A percentile compares a stretch with the other conserved stretches of the same genome.
Evolutionary conservation across 37 sponge, comb jelly and placozoan species (phyloP).

Genomic region (Hexactinellida sp.): DNA sequence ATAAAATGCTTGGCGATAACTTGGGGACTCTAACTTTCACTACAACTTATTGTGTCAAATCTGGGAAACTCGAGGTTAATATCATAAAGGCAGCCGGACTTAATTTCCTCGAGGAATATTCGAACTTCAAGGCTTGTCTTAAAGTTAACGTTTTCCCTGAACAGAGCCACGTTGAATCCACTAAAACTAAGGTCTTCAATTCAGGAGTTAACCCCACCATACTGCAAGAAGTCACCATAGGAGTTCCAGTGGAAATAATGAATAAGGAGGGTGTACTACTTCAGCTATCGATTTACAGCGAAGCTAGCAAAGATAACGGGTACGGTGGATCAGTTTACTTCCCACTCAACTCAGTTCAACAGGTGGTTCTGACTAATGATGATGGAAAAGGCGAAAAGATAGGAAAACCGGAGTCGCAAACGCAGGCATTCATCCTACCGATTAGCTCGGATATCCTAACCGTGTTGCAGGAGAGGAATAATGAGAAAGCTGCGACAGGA

Average conservation of each 20-base stretch:
- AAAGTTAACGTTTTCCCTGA: not conserved
- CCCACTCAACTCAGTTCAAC: not conserved
- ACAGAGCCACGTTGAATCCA: not conserved
- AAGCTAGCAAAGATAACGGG: not conserved
- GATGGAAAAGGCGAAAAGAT: not conserved
- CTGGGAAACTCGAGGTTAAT: not conserved
- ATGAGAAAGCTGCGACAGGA: not conserved
- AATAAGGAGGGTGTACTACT: not conserved
- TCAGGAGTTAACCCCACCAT: not conserved
- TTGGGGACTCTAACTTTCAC: not conserved
- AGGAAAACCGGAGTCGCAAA: not conserved
- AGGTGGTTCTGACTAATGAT: not conserved
- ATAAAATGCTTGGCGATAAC: not conserved
- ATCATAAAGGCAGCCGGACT: not conserved
- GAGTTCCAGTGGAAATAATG: not conserved
- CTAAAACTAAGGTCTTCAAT: not conserved
- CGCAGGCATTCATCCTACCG: not conserved
- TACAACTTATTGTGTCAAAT: not conserved
- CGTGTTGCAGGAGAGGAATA: not conserved
- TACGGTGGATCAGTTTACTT: not conserved
- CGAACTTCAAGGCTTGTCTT: not conserved
- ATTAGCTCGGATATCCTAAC: not conserved
- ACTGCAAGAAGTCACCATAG: not conserved
- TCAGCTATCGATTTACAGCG: not conserved
- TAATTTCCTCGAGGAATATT: not conserved